Base-by-base conservation (phyloP, 2,113 vertebrate genomes). In the Garra rufa region DNA sequence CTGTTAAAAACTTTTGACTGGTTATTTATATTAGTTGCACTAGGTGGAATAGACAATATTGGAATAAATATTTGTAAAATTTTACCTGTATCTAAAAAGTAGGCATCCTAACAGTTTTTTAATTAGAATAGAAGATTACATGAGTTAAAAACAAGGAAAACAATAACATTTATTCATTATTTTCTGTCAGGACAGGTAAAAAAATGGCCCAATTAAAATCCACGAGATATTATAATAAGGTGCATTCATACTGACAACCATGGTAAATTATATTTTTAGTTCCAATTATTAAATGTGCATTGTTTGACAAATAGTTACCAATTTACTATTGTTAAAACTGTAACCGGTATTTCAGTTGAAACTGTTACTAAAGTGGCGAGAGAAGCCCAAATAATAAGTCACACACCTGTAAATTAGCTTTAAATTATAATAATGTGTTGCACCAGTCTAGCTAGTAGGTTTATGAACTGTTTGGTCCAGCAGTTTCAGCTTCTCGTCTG, bases 391-490 rank as follows among this genome's bases (percentile, higher is more conserved):
- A 11, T 9, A 59, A n/a, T 41, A 9, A 41, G 11, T 24, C 24
- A 3, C 38, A 4, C 63, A 15, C 13, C 26, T 73, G 8, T 44
- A 26, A 11, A 19, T 3, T 3, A 19, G 17, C 15, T 14, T 1
- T 43, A 30, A 21, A 13, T 6, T 24, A 59, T 15, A 43, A 19
- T 15, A 28, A 63, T 46, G 6, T 50, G 26, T 7, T 26, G 8
- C 67, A 85, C 74, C 78, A 30, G n/a, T 34, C 15, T 41, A 24
- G 17, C 2, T 46, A 2, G 13, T 81, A 10, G 15, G 0, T 84
- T 83, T 85, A 95, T 38, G 93, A 87, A 76, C 89, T 87, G 71
- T 90, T 89, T 59, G 94, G 89, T 9, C 26, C 3, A 41, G 69
- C 4, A 4, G 69, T 30, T 3, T 24, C 44, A 15, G 57, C 87